Evolutionary conservation across 2,797 vertebrate genomes (phyloP).

Genomic region (Trachops cirrhosus): DNA sequence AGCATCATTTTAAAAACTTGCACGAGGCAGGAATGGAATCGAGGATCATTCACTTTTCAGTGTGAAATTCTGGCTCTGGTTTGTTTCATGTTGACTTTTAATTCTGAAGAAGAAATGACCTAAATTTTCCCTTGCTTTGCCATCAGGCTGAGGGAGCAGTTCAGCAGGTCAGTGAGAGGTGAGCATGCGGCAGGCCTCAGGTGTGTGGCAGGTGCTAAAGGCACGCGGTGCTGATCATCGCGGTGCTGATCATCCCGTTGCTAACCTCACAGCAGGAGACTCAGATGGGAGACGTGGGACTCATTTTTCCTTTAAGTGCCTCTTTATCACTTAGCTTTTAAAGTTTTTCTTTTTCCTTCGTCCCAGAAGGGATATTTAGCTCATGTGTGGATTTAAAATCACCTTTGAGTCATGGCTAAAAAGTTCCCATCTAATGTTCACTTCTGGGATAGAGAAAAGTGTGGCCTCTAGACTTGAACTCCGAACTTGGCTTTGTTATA

Average conservation of each 20-base stretch:
- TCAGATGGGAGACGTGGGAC: background rate
- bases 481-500: background rate
- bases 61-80: conserved; percentile 39
- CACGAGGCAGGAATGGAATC: background rate
- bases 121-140: conserved; percentile 14
- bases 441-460: background rate
- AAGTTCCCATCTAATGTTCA: conserved; percentile 7
- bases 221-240: background rate
- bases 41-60: conserved; percentile 7
- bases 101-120: background rate
- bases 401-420: conserved; percentile 35
- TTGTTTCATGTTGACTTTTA: conserved; percentile 37
- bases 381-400: conserved; percentile 59
- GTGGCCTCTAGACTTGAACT: background rate
- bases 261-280: background rate
- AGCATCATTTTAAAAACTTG: background rate
- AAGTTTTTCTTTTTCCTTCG: conserved; percentile 3
- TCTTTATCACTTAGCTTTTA: conserved; percentile 71
- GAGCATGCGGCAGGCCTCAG: background rate
- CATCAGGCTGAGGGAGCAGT: background rate
- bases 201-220: background rate
- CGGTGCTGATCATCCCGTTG: rapidly evolving
- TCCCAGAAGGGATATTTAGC: background rate
- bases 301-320: conserved; percentile 77
- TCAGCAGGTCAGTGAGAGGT: background rate